Evolutionary conservation across 1,140 invertebrate species (phyloP).

Genomic region (Bombus superbus): DNA sequence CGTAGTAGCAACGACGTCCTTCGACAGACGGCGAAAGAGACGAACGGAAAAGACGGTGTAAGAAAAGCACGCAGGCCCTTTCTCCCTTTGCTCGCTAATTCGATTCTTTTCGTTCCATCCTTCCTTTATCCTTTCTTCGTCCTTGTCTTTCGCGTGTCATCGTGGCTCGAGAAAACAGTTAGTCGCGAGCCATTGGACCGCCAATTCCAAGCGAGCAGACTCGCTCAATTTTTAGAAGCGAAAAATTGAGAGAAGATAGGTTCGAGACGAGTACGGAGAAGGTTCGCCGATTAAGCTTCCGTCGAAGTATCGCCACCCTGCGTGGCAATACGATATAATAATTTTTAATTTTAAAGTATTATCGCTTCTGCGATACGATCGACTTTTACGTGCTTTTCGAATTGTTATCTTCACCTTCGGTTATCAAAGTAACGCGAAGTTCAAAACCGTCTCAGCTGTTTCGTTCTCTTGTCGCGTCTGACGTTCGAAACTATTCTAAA

Average conservation of each 20-base stretch:
- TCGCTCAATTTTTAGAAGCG: neutral
- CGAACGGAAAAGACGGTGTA: neutral
- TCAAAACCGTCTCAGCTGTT: no score
- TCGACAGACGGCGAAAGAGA: neutral
- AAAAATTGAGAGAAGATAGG: neutral
- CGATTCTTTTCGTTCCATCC: conserved; percentile 30
- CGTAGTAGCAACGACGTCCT: neutral
- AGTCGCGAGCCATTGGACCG: neutral
- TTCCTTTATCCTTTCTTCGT: neutral
- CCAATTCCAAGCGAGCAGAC: neutral
- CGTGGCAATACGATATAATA: no score
- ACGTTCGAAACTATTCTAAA: neutral
- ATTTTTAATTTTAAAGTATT: no score
- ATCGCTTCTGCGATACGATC: no score
- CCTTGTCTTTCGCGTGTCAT: neutral
- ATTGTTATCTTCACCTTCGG: no score
- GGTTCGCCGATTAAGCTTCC: no score
- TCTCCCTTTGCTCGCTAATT: conserved; percentile 33
- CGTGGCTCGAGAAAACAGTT: conserved; percentile 39
- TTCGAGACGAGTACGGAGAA: neutral
- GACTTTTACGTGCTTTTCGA: accelerated
- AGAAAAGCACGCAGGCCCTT: neutral
- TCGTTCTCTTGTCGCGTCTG: neutral
- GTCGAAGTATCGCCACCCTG: neutral
- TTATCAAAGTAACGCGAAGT: no score